Evolutionary conservation across 1,140 invertebrate genomes (phyloP).

Genomic region (Orchesella cincta): DNA sequence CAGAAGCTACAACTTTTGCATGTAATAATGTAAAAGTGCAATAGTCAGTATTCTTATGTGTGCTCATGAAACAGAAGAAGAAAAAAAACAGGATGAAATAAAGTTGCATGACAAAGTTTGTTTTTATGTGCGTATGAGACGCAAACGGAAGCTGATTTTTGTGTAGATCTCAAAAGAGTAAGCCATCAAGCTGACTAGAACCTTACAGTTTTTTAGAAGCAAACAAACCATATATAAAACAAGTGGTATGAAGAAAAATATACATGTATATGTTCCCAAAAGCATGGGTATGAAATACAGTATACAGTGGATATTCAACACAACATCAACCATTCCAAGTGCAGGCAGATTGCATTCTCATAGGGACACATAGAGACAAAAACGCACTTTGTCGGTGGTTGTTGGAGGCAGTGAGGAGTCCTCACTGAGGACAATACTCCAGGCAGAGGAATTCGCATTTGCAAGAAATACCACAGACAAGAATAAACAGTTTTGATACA

Average conservation of each 20-base stretch:
- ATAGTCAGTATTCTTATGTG: not conserved
- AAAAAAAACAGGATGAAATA: not conserved
- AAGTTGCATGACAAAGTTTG: conserved; percentile 16
- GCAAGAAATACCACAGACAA: not conserved
- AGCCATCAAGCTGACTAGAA: not conserved
- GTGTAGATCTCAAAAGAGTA: not conserved
- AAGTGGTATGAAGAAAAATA: not conserved
- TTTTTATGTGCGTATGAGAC: not conserved
- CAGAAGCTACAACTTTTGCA: not conserved
- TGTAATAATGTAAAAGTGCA: not conserved
- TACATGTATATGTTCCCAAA: not conserved
- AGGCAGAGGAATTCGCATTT: conserved; percentile 6
- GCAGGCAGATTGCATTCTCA: conserved; percentile 7
- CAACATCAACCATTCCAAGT: not conserved
- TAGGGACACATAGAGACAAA: not conserved
- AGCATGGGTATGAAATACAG: not conserved
- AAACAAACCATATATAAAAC: not conserved
- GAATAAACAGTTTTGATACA: not conserved
- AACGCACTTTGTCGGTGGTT: not conserved
- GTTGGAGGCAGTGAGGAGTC: not conserved
- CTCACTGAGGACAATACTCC: not conserved
- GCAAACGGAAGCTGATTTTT: conserved; percentile 26
- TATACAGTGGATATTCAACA: not conserved
- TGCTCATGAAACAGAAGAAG: not conserved
- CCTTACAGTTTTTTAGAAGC: not conserved